Base-by-base conservation (phyloP, 1,140 invertebrate genomes). In the Pectinophora gossypiella region DNA sequence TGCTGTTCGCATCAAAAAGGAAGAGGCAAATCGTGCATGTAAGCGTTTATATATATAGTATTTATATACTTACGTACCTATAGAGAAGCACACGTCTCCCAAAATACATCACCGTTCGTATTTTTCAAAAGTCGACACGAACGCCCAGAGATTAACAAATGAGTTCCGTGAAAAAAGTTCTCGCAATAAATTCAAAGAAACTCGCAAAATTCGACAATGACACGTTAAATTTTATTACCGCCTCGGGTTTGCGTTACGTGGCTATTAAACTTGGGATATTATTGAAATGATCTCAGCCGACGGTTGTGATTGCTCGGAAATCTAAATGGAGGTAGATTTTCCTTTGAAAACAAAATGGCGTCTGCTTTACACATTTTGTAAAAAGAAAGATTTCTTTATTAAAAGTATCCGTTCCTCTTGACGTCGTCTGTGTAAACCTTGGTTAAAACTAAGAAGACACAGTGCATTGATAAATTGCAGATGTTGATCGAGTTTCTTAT, bases 191-290 rank as follows among this genome's bases (percentile, higher is more conserved):
- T 78, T 70, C 61, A 38, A 51, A 54, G 40, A 55, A 67, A 79
- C 61, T 78, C 66, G 56, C 60, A 68, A 72, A 78, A 76, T 65
- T 79, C 63, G 58, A 46, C 22, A 61, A 58, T 63, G 70, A 71
- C 69, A 75, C 76, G 76, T 77, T 67, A 80, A 69, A 77, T 77
- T 80, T 80, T 80, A 80, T 76, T 77, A 68, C 64, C 54, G 74
- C 76, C 62, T 46, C 60, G 58, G 61, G 75, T 62, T 51, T 62
- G 56, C 54, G 60, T 49, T 63, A 45, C 60, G 54, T 61, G 55
- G 67, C 62, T 59, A 77, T 77, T 74, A 72, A 80, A 77, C 74
- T 80, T 76, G 55, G 68, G 51, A 66, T 74, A 80, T 80, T 80
- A 77, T 77, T 77, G 71, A 77, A 80, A 77, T 76, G 74, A 76